Conservation (phyloP, 2,113 vertebrate genomes). For the Triplophysa dalaica region DNA sequence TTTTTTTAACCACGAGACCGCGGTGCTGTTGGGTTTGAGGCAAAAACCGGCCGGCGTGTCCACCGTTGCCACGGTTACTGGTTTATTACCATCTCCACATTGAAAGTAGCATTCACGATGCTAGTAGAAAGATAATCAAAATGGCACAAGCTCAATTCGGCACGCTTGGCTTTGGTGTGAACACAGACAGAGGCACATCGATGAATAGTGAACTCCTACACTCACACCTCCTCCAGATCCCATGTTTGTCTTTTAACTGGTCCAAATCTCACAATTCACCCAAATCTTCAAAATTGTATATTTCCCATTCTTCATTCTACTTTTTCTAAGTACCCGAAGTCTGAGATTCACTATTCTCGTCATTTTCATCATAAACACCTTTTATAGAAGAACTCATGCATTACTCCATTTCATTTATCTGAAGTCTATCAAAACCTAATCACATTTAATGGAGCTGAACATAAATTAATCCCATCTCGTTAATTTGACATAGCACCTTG, state of each 20-base stretch:
- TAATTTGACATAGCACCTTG: background rate
- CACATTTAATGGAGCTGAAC: too few relatives aligned
- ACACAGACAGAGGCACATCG: background rate
- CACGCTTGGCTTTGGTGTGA: conserved; percentile 16
- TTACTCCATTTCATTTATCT: background rate
- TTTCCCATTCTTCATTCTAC: background rate
- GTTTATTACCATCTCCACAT: conserved; percentile 42
- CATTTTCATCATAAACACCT: background rate
- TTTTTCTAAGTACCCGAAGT: background rate
- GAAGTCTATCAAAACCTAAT: background rate
- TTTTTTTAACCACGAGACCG: background rate
- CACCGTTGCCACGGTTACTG: conserved; percentile 47
- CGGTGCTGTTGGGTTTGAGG: conserved; percentile 14
- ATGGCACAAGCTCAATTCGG: conserved; percentile 9
- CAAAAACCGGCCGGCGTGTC: conserved; percentile 9
- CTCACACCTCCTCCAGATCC: background rate
- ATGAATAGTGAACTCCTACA: conserved; percentile 17
- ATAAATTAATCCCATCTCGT: background rate
- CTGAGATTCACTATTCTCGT: background rate
- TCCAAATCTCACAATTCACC: conserved; percentile 2
- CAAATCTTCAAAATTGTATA: background rate
- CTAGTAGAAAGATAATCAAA: conserved; percentile 46
- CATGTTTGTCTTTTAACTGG: background rate
- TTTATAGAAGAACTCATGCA: background rate
- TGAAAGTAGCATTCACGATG: conserved; percentile 31